Percentiles rank a stretch among this genome's conserved stretches.
Evolutionary conservation across 1,140 invertebrate genomes (phyloP).

Genomic region (Chironomus striatipennis): DNA sequence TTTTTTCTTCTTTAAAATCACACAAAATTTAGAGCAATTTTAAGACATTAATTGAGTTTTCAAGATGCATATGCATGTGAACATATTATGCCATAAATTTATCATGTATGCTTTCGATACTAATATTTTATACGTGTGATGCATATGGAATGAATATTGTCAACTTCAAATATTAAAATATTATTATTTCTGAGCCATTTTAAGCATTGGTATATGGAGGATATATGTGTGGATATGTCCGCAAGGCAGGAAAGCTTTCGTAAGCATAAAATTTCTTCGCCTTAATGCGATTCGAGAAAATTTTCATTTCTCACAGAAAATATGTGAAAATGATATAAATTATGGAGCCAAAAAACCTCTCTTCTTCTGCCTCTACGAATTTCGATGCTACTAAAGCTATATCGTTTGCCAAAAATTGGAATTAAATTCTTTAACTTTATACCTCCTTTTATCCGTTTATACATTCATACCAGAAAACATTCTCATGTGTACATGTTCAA

Average conservation of each 20-base stretch:
- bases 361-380: background rate
- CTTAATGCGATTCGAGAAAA: background rate
- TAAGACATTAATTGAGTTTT: constrained; percentile 8
- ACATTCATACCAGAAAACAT: background rate
- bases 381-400: background rate
- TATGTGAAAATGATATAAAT: constrained; percentile 1
- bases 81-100: background rate
- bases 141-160: background rate
- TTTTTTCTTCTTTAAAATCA: no score
- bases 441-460: background rate
- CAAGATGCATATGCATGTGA: background rate
- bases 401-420: background rate
- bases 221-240: background rate
- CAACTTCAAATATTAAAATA: constrained; percentile 4
- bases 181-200: constrained; percentile 3
- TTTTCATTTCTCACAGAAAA: background rate
- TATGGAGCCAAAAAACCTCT: background rate
- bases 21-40: background rate
- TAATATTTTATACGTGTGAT: constrained; percentile 9
- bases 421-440: constrained; percentile 5
- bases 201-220: no score
- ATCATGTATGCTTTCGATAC: background rate
- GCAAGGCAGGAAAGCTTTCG: no score
- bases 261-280: no score
- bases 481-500: no score